Conservation (phyloP, 2,113 vertebrate genomes). For the Seriola aureovittata region DNA sequence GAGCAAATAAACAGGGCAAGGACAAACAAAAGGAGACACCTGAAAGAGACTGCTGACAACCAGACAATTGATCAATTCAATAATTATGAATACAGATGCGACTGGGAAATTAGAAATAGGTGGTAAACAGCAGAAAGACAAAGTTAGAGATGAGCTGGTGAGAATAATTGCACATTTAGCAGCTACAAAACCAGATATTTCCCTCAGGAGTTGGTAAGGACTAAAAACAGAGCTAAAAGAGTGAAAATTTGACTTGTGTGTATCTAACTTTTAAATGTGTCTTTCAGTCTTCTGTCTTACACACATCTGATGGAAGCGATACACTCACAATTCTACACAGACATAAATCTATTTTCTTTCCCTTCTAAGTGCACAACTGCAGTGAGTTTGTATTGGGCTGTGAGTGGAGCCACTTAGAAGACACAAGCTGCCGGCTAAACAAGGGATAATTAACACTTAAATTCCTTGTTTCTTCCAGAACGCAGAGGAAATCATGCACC, state of each 20-base stretch:
- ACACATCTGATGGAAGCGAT: no score
- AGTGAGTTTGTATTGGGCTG: background rate
- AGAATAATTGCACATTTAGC: background rate
- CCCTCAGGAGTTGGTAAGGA: background rate
- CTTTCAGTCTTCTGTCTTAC: no score
- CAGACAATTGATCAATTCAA: background rate
- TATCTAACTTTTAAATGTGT: no score
- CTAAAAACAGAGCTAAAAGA: background rate
- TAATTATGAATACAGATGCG: background rate
- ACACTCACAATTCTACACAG: no score
- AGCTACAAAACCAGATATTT: background rate
- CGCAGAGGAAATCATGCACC: background rate
- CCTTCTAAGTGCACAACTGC: background rate
- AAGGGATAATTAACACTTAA: background rate
- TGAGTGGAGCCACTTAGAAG: background rate
- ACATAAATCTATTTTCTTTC: background rate
- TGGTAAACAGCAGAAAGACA: no score
- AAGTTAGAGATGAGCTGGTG: background rate
- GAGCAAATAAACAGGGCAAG: background rate
- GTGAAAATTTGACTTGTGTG: no score
- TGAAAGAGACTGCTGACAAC: background rate
- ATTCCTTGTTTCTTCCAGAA: background rate
- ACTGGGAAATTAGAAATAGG: no score
- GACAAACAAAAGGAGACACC: background rate
- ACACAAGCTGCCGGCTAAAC: no score